Evolutionary conservation across 23 tunicate species (phyloP), one percentile per base, ranked within the genome.

Genomic region (Botrylloides violaceus): DNA sequence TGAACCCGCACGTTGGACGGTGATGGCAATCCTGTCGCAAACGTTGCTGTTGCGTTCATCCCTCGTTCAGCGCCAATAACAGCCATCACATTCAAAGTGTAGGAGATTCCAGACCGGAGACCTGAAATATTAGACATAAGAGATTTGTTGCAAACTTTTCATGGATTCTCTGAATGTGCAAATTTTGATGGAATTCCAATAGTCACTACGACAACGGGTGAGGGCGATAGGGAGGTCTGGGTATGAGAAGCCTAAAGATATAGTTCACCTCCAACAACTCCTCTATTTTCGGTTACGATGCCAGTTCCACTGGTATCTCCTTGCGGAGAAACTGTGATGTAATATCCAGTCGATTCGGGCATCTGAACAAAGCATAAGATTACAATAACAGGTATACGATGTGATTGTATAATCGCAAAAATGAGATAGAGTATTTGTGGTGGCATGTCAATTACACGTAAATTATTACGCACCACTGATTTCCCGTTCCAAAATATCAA

Each of bases 21-120:
- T 37, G 74, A 68, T 18, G 74, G 74, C 36, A 68, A 43, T 9
- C 74, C 74, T 1, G 74, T 68, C 25, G 74, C 74, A 1, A 68
- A 68, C 12, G 43, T 68, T 22, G 74, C 25, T 21, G 58, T 36
- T 19, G 74, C 58, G 58, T 68, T 68, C 56, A 68, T 43, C 26
- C 74, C 74, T 68, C 58, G 12, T 26, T 68, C 74, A 24, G 74
- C 57, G 47, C 74, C 74, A 43, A 68, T 68, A n/a, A 68, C 29
- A 9, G 74, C 74, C 74, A 68, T 68, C 26, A 68, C 74, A 43
- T 9, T 24, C 21, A 68, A 29, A 4, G 20, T 43, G 30, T 68
- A 68, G 9, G 37, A 26, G 12, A 68, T 36, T 18, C 74, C 74
- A 23, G 74, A 68, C 2, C 47, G 36, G 26, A 68, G 28, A 64